These are phyloP conservation scores for Achatina immaculata DNA, from an alignment of 1,140 invertebrate genomes.

Conservation along the genomic window DNA sequence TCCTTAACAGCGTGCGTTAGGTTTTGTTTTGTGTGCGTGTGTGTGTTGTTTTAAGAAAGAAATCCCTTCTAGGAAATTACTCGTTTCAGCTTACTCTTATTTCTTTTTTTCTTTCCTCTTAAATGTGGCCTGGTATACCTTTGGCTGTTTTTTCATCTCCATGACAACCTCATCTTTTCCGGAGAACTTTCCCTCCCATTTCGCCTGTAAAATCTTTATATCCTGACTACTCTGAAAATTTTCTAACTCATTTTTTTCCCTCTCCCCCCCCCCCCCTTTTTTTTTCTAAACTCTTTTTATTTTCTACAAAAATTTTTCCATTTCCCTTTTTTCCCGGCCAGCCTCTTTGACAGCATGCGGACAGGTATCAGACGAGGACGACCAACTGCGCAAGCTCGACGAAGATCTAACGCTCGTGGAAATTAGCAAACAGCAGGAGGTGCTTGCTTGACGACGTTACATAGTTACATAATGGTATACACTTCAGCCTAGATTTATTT, in stretches of 20 bases:
- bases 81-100: too few species aligned
- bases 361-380: neutral
- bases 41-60: too few species aligned
- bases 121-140: neutral
- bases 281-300: neutral
- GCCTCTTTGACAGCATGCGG: neutral
- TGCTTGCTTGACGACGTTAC: neutral
- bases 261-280: neutral
- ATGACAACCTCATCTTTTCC: neutral
- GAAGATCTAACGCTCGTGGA: neutral
- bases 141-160: neutral
- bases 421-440: constrained; percentile 2
- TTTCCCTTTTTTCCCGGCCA: neutral
- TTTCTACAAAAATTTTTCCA: neutral
- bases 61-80: too few species aligned
- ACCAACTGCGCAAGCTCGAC: neutral
- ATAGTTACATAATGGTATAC: neutral
- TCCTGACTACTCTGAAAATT: neutral
- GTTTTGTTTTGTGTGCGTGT: too few species aligned
- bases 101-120: neutral
- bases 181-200: neutral
- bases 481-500: constrained; percentile 3
- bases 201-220: neutral
- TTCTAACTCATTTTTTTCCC: neutral
- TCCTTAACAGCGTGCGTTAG: too few species aligned